phyloP scores from a whole-genome alignment of 2,888 invertebrate genomes.

The Danaus chrysippus region DNA sequence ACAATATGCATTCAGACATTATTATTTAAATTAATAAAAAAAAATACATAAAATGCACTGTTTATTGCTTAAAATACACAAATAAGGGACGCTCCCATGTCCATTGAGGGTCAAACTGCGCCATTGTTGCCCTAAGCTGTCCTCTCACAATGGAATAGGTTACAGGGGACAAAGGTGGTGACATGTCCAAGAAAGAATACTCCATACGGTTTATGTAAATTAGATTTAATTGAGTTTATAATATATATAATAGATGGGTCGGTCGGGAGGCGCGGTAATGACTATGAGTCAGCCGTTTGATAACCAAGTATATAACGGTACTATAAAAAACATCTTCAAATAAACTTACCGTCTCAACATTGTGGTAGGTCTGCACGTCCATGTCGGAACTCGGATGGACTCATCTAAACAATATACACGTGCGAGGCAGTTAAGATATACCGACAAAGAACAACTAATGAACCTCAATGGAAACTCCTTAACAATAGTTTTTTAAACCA shows the following conservation, averaged over 20 bases:
- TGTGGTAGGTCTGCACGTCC: conserved; percentile 18
- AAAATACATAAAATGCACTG: conserved; percentile 77
- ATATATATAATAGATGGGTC: conserved; percentile 67
- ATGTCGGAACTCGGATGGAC: conserved; percentile 21
- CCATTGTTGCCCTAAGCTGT: conserved; percentile 73
- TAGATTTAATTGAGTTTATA: conserved; percentile 79
- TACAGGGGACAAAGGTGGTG: conserved; percentile 75
- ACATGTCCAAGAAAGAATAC: conserved; percentile 65
- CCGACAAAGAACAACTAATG: conserved; percentile 2
- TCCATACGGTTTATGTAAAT: conserved; percentile 70
- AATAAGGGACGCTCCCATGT: conserved; percentile 65
- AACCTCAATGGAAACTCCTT: not conserved
- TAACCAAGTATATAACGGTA: conserved; percentile 25
- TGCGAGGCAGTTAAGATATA: conserved; percentile 35
- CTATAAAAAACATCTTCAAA: not conserved
- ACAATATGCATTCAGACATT: conserved; percentile 75
- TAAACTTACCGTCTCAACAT: not conserved
- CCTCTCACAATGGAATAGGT: conserved; percentile 65
- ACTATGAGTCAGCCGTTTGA: conserved; percentile 52
- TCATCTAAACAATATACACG: conserved; percentile 52
- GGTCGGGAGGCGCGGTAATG: conserved; percentile 64
- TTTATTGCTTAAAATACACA: conserved; percentile 79
- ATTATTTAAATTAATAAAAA: conserved; percentile 59
- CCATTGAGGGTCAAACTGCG: conserved; percentile 73
- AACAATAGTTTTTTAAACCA: not conserved